Percentiles rank a stretch among this genome's conserved stretches.
phyloP scores from a whole-genome alignment of 2,113 vertebrate species.

The Passer montanus region DNA sequence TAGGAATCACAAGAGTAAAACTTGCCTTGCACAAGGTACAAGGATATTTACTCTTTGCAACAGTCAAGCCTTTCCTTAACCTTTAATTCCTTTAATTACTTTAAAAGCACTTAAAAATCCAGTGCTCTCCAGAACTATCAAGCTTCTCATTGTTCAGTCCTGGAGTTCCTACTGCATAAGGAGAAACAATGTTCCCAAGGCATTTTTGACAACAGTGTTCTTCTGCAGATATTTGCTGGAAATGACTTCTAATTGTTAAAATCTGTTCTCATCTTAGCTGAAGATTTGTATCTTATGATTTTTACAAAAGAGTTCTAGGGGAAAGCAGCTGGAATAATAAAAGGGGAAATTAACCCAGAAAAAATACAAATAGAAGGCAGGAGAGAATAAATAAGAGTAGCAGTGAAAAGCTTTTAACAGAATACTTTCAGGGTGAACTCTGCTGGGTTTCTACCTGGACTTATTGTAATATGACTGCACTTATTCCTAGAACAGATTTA shows the following conservation, averaged over 20 bases:
- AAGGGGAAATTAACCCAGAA: not conserved
- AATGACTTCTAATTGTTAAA: not conserved
- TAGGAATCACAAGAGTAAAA: not conserved
- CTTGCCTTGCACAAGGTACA: not conserved
- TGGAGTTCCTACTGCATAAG: not conserved
- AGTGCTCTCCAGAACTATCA: not conserved
- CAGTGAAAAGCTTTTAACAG: not conserved
- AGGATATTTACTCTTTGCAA: not conserved
- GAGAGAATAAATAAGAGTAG: not conserved
- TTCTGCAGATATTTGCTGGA: not conserved
- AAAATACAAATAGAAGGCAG: not conserved
- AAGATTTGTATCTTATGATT: not conserved
- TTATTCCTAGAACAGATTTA: not conserved
- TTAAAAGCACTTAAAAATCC: not conserved
- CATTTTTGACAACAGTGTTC: not conserved
- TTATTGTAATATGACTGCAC: not conserved
- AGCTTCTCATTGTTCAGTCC: not conserved
- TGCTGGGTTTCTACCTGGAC: not conserved
- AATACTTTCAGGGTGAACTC: not conserved
- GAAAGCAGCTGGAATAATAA: not conserved
- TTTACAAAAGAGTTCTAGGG: not conserved
- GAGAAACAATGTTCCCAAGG: not conserved
- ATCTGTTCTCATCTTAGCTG: not conserved
- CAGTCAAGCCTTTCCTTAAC: not conserved
- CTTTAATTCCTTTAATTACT: not conserved